A percentile compares a stretch with the other conserved stretches of the same genome.
Evolutionary conservation across 1,140 invertebrate species (phyloP).

Genomic region (Mycetomoellerius zeteki): DNA sequence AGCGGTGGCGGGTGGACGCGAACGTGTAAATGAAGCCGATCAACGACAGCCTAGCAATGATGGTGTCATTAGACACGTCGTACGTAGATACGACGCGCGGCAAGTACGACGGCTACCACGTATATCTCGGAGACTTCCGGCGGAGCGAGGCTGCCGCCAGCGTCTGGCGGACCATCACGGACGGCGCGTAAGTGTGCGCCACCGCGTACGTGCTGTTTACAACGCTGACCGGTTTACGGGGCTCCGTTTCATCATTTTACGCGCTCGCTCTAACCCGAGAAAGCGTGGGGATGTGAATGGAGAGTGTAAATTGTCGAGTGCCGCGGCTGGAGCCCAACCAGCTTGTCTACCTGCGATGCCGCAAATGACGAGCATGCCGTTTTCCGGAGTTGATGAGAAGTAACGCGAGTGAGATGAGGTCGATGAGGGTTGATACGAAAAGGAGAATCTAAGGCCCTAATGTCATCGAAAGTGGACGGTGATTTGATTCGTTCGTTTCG

Average conservation of each 20-base stretch:
- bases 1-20: slow-evolving; percentile 32
- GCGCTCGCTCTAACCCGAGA: slow-evolving; percentile 41
- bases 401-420: slow-evolving; percentile 18
- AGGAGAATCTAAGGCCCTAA: neutral
- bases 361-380: neutral
- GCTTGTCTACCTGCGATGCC: neutral
- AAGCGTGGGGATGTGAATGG: slow-evolving; percentile 18
- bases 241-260: slow-evolving; percentile 3
- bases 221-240: slow-evolving; percentile 32
- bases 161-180: slow-evolving; percentile 29
- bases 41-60: slow-evolving; percentile 42
- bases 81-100: slow-evolving; percentile 61
- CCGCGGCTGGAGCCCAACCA: neutral
- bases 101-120: slow-evolving; percentile 37
- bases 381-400: neutral
- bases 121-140: slow-evolving; percentile 47
- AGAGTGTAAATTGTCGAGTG: slow-evolving; percentile 23
- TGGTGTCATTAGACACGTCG: slow-evolving; percentile 65
- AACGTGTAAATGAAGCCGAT: slow-evolving; percentile 59
- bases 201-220: slow-evolving; percentile 70
- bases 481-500: slow-evolving; percentile 4
- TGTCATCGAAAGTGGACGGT: neutral
- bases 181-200: slow-evolving; percentile 62
- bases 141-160: slow-evolving; percentile 24
- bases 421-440: neutral